These are phyloP conservation scores for Xanthorhoe designata DNA, from an alignment of 2,888 invertebrate genomes.

Conservation along the genomic window DNA sequence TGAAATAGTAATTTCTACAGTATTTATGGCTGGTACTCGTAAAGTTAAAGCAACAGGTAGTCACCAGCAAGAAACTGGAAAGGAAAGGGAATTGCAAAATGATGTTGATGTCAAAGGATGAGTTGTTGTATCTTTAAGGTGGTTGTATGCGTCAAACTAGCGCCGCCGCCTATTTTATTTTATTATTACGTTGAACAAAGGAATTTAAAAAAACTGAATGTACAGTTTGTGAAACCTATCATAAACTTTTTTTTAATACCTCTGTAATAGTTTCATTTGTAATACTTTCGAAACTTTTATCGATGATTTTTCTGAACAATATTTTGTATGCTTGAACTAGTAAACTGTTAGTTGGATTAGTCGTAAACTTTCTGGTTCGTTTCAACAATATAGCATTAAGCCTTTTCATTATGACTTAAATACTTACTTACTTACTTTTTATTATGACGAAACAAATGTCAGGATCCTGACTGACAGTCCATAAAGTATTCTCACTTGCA, in stretches of 20 bases:
- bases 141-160: no score
- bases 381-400: not conserved
- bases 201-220: no score
- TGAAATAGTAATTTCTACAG: conserved; percentile 44
- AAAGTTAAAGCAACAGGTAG: conserved; percentile 34
- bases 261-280: no score
- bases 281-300: no score
- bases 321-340: not conserved
- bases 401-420: conserved; percentile 5
- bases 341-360: not conserved
- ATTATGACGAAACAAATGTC: conserved; percentile 57
- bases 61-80: conserved; percentile 5
- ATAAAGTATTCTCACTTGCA: conserved; percentile 74
- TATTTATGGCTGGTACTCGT: conserved; percentile 33
- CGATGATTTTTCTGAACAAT: no score
- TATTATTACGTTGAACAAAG: no score
- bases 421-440: conserved; percentile 6
- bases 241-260: no score
- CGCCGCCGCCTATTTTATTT: no score
- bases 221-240: no score
- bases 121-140: not conserved
- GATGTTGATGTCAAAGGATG: not conserved
- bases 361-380: not conserved
- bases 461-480: conserved; percentile 61
- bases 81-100: conserved; percentile 12